These are phyloP conservation scores for Torymus tubicola DNA, from an alignment of 2,888 invertebrate species.

Conservation along the genomic window DNA sequence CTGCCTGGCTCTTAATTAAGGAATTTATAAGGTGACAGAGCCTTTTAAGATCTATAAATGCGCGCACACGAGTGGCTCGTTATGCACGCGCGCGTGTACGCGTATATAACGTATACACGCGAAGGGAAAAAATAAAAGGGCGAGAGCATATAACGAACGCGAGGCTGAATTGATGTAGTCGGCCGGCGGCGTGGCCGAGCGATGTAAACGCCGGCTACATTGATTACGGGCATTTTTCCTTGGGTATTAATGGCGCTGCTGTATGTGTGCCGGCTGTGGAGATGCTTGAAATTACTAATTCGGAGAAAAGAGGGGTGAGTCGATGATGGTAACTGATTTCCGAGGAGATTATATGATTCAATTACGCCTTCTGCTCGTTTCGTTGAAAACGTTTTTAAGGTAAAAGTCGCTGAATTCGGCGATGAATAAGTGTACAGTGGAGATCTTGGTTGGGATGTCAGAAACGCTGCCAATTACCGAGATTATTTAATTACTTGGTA, in stretches of 20 bases:
- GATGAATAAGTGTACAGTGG: no score
- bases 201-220: not conserved
- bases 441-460: no score
- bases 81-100: not conserved
- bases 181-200: not conserved
- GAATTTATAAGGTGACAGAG: slow-evolving; percentile 39
- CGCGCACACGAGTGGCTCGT: slow-evolving; percentile 6
- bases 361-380: no score
- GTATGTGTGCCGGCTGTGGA: no score
- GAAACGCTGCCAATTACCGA: no score
- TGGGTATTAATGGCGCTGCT: not conserved
- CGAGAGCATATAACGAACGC: slow-evolving; percentile 11
- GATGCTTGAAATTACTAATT: no score
- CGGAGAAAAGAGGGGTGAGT: no score
- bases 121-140: not conserved
- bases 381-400: no score
- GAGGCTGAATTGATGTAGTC: slow-evolving; percentile 19
- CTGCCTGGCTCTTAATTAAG: slow-evolving; percentile 30
- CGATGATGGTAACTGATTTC: no score
- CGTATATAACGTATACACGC: not conserved
- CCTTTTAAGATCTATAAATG: slow-evolving; percentile 49
- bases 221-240: slow-evolving; percentile 2
- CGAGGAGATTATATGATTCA: no score
- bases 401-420: no score
- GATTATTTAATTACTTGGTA: no score